Conservation (phyloP, 2,113 vertebrate genomes). For the Oenanthe melanoleuca region DNA sequence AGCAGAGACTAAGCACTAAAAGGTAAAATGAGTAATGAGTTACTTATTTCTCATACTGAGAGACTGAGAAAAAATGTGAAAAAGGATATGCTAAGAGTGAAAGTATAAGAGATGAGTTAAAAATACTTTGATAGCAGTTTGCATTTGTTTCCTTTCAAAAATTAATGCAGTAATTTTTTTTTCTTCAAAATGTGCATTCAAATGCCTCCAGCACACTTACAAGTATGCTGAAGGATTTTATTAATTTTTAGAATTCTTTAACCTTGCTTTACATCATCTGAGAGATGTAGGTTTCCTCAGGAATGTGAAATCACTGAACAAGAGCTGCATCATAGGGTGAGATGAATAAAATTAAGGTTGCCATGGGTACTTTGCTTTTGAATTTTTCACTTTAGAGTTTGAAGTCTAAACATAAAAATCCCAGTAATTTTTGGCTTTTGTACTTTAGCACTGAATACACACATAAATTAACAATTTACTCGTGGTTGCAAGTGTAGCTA, state of each 20-base stretch:
- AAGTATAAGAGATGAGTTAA: not conserved
- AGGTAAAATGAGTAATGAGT: not conserved
- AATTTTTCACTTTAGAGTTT: slow-evolving; percentile 28
- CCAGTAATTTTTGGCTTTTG: slow-evolving; percentile 36
- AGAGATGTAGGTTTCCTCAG: not conserved
- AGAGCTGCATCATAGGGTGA: not conserved
- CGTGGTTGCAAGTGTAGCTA: not conserved
- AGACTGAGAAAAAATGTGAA: not conserved
- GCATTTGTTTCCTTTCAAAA: not conserved
- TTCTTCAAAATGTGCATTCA: not conserved
- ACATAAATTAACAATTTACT: slow-evolving; percentile 31
- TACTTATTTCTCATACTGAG: not conserved
- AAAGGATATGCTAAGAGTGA: not conserved
- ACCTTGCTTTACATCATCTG: slow-evolving; percentile 2
- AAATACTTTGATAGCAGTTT: not conserved
- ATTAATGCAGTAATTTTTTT: not conserved
- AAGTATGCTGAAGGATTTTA: not conserved
- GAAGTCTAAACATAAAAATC: slow-evolving; percentile 45
- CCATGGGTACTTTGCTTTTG: slow-evolving; percentile 20
- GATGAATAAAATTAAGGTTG: slow-evolving; percentile 35
- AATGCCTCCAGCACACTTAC: not conserved
- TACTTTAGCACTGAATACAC: not conserved
- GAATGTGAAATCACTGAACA: not conserved
- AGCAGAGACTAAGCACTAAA: not conserved
- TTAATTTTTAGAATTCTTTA: slow-evolving; percentile 20